Evolutionary conservation across 2,888 invertebrate genomes (phyloP), one percentile per base, ranked within the genome.

Genomic region (Dynastes grantii): DNA sequence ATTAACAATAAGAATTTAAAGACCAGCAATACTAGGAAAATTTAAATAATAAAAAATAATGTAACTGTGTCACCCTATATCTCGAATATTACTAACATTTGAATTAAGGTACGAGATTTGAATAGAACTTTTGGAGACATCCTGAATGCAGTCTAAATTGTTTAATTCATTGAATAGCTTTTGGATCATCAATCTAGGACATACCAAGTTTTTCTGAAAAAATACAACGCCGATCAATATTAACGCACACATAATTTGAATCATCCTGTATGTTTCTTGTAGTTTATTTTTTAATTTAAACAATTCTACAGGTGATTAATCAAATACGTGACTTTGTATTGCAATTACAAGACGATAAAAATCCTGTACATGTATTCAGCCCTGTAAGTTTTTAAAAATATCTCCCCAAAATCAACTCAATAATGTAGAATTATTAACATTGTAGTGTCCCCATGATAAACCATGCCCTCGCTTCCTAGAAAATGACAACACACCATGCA

Each of bases 281-380:
- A 32, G 2, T 32, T 27, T 63, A 29, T 22, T 27, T 81, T 58
- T 84, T 85, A 67, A 9, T 45, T n/a, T 9, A 22, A 45, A 22
- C 9, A 67, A 55, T 53, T 71, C 55, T 76, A 27, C 79, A 92
- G 91, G 80, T 92, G 4, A 90, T 98, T 0, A 94, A 95, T 83
- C 97, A 98, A 90, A 95, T 95, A 0, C 91, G 97, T 84, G 95
- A 97, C 82, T 95, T 94, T 86, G 90, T 98, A 49, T 88, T 97
- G 1, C 91, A 92, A 86, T 86, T 92, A 76, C 81, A 89, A 45
- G 82, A 88, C 81, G 83, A 87, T 80, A 84, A 85, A 63, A 87
- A 86, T 16, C 86, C 86, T 45, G 93, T 92, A 0, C 92, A 94
- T 82, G 92, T 95, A 0, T 94, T 95, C 87, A 93, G 96, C 64